Percentiles rank a stretch among this genome's conserved stretches.
Evolutionary conservation across 2,888 invertebrate genomes (phyloP).

Genomic region (Oegoconia quadripuncta): DNA sequence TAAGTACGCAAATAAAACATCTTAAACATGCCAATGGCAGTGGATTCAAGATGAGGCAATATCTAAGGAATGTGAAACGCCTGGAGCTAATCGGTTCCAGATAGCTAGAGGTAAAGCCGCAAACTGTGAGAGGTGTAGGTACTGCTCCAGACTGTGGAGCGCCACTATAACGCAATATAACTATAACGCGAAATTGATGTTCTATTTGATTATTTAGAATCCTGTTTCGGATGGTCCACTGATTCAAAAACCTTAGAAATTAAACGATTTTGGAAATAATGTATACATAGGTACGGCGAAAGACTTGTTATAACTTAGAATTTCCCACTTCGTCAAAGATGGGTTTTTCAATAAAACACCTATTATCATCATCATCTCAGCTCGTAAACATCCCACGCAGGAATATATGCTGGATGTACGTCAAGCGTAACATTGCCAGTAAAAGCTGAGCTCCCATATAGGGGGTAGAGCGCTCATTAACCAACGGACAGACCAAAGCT

Average conservation of each 20-base stretch:
- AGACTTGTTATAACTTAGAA: slow-evolving; percentile 7
- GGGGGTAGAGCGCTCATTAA: too few species aligned
- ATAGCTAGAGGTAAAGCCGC: slow-evolving; percentile 35
- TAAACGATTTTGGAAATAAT: background rate
- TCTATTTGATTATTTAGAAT: background rate
- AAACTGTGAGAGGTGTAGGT: slow-evolving; percentile 48
- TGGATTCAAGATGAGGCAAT: slow-evolving; percentile 43
- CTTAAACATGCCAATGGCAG: slow-evolving; percentile 39
- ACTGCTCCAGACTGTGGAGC: background rate
- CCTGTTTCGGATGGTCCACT: too few species aligned
- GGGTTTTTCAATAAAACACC: slow-evolving; percentile 1
- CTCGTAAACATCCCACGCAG: too few species aligned
- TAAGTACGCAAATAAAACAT: too few species aligned
- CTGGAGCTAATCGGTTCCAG: slow-evolving; percentile 55
- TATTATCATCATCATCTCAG: too few species aligned
- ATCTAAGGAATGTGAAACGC: slow-evolving; percentile 52
- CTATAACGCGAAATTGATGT: too few species aligned
- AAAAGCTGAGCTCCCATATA: too few species aligned
- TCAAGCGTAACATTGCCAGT: too few species aligned
- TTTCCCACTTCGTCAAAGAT: too few species aligned
- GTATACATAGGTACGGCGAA: background rate
- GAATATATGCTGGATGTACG: too few species aligned
- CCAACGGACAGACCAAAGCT: too few species aligned
- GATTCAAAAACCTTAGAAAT: background rate
- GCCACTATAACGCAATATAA: too few species aligned